Base-by-base conservation (phyloP, 2,113 vertebrate species). In the Hydrochoerus hydrochaeris region DNA sequence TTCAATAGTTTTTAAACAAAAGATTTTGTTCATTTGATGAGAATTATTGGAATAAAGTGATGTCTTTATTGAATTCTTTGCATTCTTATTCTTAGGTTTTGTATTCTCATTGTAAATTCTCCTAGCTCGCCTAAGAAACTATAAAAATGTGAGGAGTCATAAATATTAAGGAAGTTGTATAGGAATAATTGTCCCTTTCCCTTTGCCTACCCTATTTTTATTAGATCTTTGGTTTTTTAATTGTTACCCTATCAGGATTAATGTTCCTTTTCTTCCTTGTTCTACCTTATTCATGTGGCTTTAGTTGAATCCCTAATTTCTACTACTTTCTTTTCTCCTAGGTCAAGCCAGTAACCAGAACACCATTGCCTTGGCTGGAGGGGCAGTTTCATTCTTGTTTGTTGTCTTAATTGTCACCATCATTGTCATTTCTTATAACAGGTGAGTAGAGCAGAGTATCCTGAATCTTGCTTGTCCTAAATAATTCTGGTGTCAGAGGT, bases 301-400 rank as follows among this genome's bases (percentile, higher is more conserved):
- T 88, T 63, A 30, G 58, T 73, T 92, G 71, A 75, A 73, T 95
- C 96, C 60, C 60, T 96, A 96, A 97, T 94, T 95, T 3, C 57
- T 30, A 28, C 35, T 65, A 5, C 88, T 63, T 35, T 49, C 9
- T 80, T 95, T 69, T n/a, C 78, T 96, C 41, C 41, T 95, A 98
- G 98, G 65, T 84, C 38, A 91, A 91, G 46, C 14, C 0, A 12
- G 49, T 54, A 65, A 30, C 44, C 85, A 14, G 0, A 8, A 80
- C 11, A 14, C 14, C 38, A 14, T 60, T 58, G 52, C 44, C 1
- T 0, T 96, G n/a, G 26, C 67, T 16, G 92, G 92, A 84, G 97
- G 96, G 41, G 9, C 44, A 19, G 58, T 10, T 87, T 54, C 71
- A 4, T 20, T 84, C 46, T n/a, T 97, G 38, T 5, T 96, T 67